A percentile compares a stretch with the other conserved stretches of the same genome.
Conservation (phyloP, 2,797 vertebrate genomes). For the Acanthurus tractus region DNA sequence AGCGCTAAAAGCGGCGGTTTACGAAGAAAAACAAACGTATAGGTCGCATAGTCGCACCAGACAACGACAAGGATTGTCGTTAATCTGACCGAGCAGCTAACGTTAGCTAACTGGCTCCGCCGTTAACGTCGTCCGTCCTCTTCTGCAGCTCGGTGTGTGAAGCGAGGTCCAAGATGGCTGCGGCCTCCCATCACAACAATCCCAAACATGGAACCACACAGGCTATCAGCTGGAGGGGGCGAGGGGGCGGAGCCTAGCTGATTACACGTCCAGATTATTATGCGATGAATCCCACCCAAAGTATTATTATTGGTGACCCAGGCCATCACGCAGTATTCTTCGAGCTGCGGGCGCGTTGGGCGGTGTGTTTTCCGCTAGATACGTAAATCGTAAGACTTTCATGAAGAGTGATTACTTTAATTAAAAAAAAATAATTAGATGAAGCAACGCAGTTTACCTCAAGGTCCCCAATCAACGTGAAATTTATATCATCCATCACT, state of each 20-base stretch:
- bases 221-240: slow-evolving; percentile 70
- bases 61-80: slow-evolving; percentile 27
- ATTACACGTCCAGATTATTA: slow-evolving; percentile 23
- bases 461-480: neutral
- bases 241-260: slow-evolving; percentile 51
- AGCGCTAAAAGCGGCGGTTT: neutral
- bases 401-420: slow-evolving; percentile 1
- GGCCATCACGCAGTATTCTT: neutral
- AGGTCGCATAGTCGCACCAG: slow-evolving; percentile 33
- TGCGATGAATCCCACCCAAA: neutral
- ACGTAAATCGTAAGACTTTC: neutral
- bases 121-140: slow-evolving; percentile 47
- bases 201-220: slow-evolving; percentile 71
- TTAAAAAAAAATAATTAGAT: slow-evolving; percentile 7
- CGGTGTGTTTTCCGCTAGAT: neutral
- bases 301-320: neutral
- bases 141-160: slow-evolving; percentile 42
- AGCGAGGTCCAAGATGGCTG: slow-evolving; percentile 86
- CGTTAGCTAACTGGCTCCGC: slow-evolving; percentile 22
- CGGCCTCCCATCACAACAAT: slow-evolving; percentile 86
- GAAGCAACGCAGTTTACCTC: neutral
- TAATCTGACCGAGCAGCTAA: slow-evolving; percentile 54
- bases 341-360: neutral
- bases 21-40: neutral
- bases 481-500: neutral